These are phyloP conservation scores for Zele albiditarsus DNA, from an alignment of 2,888 invertebrate species.

Conservation along the genomic window DNA sequence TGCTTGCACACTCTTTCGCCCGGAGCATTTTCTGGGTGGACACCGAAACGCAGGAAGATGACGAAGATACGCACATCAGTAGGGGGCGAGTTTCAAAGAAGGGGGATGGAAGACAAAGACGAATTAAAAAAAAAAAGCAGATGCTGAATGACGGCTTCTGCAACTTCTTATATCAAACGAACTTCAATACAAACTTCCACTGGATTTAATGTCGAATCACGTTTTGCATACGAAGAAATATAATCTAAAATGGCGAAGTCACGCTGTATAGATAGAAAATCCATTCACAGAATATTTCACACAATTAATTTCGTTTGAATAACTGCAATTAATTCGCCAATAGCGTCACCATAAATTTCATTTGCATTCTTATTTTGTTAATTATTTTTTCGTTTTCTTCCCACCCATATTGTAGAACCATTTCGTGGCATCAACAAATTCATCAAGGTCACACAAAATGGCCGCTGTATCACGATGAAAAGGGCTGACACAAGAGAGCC, in stretches of 20 bases:
- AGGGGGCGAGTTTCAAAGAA: constrained; percentile 9
- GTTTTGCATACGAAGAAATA: neutral
- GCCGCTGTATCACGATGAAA: constrained; percentile 8
- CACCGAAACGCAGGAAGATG: constrained; percentile 38
- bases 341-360: neutral
- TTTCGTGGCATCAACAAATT: constrained; percentile 4
- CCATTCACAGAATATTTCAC: neutral
- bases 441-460: constrained; percentile 24
- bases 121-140: constrained; percentile 27
- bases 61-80: constrained; percentile 34
- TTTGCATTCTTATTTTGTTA: neutral
- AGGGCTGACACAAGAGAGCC: neutral
- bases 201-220: neutral
- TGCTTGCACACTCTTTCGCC: constrained; percentile 43
- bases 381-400: neutral
- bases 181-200: neutral
- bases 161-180: neutral
- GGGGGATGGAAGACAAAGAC: neutral
- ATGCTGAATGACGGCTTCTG: constrained; percentile 37
- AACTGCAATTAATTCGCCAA: neutral
- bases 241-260: constrained; percentile 1
- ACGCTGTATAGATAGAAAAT: neutral
- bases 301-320: neutral
- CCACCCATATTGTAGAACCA: constrained; percentile 5
- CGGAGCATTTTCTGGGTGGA: constrained; percentile 45